These are phyloP conservation scores for Sarcophilus harrisii DNA, from an alignment of 2,797 vertebrate genomes.

Conservation along the genomic window DNA sequence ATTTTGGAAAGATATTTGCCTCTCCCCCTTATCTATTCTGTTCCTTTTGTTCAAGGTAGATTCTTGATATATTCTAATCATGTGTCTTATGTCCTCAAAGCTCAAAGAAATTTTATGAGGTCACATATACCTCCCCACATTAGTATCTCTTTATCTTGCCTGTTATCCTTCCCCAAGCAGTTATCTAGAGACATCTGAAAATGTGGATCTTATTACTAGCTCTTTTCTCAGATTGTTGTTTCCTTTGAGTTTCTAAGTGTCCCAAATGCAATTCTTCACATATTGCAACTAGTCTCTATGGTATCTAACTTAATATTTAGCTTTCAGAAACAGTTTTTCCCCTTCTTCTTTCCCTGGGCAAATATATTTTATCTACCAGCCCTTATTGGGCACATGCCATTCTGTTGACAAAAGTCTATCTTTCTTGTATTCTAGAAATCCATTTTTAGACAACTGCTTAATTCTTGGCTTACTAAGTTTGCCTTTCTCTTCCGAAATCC, in stretches of 20 bases:
- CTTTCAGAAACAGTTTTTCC: neutral
- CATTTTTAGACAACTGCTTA: neutral
- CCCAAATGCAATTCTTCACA: neutral
- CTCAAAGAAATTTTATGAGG: neutral
- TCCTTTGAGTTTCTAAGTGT: neutral
- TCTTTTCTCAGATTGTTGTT: neutral
- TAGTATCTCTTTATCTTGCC: neutral
- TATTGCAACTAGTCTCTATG: neutral
- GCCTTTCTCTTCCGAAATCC: neutral
- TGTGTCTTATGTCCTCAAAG: neutral
- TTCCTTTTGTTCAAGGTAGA: neutral
- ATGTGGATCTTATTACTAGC: neutral
- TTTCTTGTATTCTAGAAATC: neutral
- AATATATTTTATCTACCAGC: neutral
- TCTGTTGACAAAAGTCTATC: neutral
- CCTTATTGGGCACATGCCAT: neutral
- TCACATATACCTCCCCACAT: neutral
- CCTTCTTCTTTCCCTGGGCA: neutral
- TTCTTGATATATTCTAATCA: neutral
- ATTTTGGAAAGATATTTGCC: neutral
- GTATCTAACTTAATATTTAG: neutral
- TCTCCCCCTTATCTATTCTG: neutral
- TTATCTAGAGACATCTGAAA: neutral
- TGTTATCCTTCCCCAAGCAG: neutral
- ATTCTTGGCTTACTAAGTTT: neutral